Evolutionary conservation across 2,113 vertebrate species (phyloP).

Genomic region (Phrynosoma platyrhinos): DNA sequence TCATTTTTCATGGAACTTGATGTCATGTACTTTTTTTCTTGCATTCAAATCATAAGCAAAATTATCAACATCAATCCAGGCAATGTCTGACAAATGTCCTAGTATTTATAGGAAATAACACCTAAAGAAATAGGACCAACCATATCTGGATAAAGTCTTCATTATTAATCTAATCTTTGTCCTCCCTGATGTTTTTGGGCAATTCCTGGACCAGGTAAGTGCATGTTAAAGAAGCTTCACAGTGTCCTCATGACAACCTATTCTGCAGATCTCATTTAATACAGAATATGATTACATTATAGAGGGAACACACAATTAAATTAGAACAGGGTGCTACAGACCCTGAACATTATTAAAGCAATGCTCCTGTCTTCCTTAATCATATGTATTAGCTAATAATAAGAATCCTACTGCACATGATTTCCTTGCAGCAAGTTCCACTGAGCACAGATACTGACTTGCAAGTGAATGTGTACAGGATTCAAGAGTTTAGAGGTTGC

Average conservation of each 20-base stretch:
- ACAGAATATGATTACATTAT: background rate
- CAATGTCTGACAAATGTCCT: too few relatives aligned
- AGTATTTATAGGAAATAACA: background rate
- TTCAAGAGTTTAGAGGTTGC: background rate
- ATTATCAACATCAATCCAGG: too few relatives aligned
- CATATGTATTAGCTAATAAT: background rate
- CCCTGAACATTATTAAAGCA: background rate
- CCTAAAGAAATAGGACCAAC: background rate
- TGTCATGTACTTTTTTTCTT: background rate
- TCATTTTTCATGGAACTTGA: too few relatives aligned
- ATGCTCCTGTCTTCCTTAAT: background rate
- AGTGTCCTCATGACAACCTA: constrained; percentile 2
- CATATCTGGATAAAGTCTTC: too few relatives aligned
- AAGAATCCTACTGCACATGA: background rate
- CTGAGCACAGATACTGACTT: too few relatives aligned
- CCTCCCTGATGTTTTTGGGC: background rate
- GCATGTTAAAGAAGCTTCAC: background rate
- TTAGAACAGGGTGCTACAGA: background rate
- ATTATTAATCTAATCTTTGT: background rate
- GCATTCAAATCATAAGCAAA: background rate
- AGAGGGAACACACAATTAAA: background rate
- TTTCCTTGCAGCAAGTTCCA: background rate
- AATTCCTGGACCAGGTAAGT: background rate
- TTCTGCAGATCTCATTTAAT: background rate
- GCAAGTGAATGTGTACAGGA: background rate